Base-by-base conservation (phyloP, 2,113 vertebrate species). In the Anolis sagrei region DNA sequence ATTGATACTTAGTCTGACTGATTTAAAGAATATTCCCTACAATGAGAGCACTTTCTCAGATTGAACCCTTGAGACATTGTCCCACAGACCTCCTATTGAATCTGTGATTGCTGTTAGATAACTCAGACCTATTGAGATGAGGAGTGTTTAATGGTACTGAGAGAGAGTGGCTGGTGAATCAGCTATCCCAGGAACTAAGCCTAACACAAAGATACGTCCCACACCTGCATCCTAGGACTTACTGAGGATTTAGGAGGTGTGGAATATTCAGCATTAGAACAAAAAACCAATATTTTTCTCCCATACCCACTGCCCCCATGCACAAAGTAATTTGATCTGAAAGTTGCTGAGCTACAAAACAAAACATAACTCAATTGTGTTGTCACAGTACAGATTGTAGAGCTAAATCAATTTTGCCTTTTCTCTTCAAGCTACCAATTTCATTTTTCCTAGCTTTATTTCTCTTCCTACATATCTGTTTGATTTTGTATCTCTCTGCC, bases 271-370 rank as follows among this genome's bases (percentile, higher is more conserved):
- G 77, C 83, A 13, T 29, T 93, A 16, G 89, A 77, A 44, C 2
- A 92, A 23, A 48, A 64, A 70, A 58, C 27, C 0, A 0, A 6
- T 14, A n/a, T 1, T 91, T 84, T 83, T 14, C 51, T 54, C 51
- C 14, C 51, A 10, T 54, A 13, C 2, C 14, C 51, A 10, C 51
- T 14, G 73, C 3, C 19, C 11, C 86, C 83, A 23, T 4, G 34
- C 78, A 61, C 2, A 0, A 0, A 39, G 14, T 76, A 78, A 0
- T 83, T 89, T 87, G n/a, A 62, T 68, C n/a, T 49, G 14, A n/a
- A 79, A 87, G 21, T 64, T 70, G 62, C 39, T 86, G 73, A 83
- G 44, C 27, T 85, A 39, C 49, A 64, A 54, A 76, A 87, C 80
- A 9, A 36, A 70, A 62, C 73, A 19, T 82, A 23, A 39, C 8